Conservation (phyloP, 2,888 invertebrate genomes). For the Incurvaria masculella region DNA sequence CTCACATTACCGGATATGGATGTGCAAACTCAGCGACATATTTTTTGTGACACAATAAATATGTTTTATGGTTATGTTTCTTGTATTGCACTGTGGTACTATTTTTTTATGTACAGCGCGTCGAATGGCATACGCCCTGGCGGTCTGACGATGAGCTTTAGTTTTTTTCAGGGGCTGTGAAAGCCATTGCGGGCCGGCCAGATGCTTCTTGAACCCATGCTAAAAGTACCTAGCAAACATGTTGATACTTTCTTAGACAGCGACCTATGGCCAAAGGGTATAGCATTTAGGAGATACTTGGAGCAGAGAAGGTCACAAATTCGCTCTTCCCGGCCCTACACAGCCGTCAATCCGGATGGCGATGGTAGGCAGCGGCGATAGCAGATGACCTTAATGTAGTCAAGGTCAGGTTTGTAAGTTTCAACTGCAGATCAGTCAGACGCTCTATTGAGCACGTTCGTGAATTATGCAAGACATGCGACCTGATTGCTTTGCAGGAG, state of each 20-base stretch:
- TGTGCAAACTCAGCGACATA: too few relatives aligned
- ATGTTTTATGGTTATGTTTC: too few relatives aligned
- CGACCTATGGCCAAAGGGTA: not conserved
- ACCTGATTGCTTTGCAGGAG: constrained; percentile 4
- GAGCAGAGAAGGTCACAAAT: not conserved
- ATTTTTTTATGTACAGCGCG: too few relatives aligned
- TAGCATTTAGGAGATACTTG: not conserved
- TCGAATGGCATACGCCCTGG: too few relatives aligned
- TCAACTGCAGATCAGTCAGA: constrained; percentile 2
- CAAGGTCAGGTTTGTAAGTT: not conserved
- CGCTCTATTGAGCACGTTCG: not conserved
- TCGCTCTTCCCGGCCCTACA: not conserved
- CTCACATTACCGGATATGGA: too few relatives aligned
- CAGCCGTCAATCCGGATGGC: not conserved
- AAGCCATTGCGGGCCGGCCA: too few relatives aligned
- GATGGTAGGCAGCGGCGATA: not conserved
- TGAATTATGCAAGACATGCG: not conserved
- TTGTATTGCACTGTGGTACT: too few relatives aligned
- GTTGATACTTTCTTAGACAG: not conserved
- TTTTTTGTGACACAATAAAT: too few relatives aligned
- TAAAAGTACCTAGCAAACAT: too few relatives aligned
- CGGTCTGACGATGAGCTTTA: too few relatives aligned
- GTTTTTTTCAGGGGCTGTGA: too few relatives aligned
- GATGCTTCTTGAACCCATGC: too few relatives aligned
- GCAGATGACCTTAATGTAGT: not conserved